Conservation (phyloP, 2,797 vertebrate genomes). For the Natrix natrix region DNA sequence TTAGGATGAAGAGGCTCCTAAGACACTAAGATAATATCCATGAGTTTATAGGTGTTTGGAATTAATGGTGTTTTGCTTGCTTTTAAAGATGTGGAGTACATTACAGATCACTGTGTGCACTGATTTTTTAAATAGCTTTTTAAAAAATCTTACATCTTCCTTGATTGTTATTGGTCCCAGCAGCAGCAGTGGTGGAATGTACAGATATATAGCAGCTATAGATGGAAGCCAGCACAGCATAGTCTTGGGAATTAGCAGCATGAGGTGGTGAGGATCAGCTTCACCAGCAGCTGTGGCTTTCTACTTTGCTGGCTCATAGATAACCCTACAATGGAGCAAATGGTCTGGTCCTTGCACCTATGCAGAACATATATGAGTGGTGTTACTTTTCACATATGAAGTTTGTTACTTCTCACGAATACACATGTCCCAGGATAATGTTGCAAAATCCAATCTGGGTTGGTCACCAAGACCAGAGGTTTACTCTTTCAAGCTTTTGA, state of each 20-base stretch:
- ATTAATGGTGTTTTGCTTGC: background rate
- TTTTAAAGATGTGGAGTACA: background rate
- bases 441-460: background rate
- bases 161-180: background rate
- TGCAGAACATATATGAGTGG: background rate
- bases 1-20: background rate
- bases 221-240: background rate
- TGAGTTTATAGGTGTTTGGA: background rate
- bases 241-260: background rate
- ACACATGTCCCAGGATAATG: background rate
- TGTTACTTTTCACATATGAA: background rate
- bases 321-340: background rate
- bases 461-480: background rate
- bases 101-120: background rate
- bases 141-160: background rate
- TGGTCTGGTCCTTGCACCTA: background rate
- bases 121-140: background rate
- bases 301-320: background rate
- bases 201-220: background rate
- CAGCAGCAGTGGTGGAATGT: background rate
- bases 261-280: background rate
- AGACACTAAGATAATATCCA: background rate
- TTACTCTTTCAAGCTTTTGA: background rate
- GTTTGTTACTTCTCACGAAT: too few relatives aligned
- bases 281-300: background rate